Base-by-base conservation (phyloP, 2,797 vertebrate species). In the Macrochelys suwanniensis region DNA sequence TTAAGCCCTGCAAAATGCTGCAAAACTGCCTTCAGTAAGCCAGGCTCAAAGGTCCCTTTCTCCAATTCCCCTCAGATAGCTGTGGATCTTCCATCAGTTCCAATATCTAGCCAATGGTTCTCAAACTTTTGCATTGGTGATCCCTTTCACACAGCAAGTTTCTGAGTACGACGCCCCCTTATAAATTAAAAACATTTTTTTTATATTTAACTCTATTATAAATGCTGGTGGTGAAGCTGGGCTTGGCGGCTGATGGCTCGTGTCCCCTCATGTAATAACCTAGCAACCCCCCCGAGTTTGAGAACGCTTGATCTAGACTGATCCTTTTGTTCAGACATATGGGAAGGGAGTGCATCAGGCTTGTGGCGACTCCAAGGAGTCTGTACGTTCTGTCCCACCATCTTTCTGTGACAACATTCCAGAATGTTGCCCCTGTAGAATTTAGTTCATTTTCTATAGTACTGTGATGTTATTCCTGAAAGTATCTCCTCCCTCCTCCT, bases 321-420 rank as follows among this genome's bases (percentile, higher is more conserved):
- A 78, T 19, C 47, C 31, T 6, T 56, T 51, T 23, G 53, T 89
- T 50, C 50, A 50, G 33, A 49, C 71, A 56, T 57, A 49, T 82
- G 71, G 5, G 3, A 23, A 53, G 3, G 5, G 1, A 0, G 3
- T 26, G 25, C 7, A 11, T 11, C 71, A 23, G 37, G 68, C 10
- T 71, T 37, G 19, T 42, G n/a, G 21, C 23, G 19, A 42, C 19
- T 25, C 9, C 8, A 71, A 71, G 33, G 65, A 71, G 19, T 37
- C 9, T 23, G 37, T 42, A 71, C 21, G 21, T 42, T 23, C 37
- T 11, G 10, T 42, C 37, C 68, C 68, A 71, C 37, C 68, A 71
- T 71, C 68, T 42, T 71, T 71, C 68, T 71, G 33, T 68, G n/a
- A 21, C 68, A 71, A 23, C 68, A 71, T 71, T 23, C 17, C n/a